Evolutionary conservation across 2,113 vertebrate genomes (phyloP).

Genomic region (Heloderma charlesbogerti): DNA sequence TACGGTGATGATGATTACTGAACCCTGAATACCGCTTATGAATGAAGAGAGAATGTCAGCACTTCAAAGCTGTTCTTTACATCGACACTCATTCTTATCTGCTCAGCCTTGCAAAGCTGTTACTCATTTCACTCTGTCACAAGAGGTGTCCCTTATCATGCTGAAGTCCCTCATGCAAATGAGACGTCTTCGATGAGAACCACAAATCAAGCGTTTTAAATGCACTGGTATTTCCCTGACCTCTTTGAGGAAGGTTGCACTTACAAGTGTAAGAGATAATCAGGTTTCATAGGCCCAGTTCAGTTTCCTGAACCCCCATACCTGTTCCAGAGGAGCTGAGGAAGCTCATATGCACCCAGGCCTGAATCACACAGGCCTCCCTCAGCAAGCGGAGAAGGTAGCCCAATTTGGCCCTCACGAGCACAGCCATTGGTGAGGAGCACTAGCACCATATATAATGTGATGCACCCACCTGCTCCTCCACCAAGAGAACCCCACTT

Average conservation of each 20-base stretch:
- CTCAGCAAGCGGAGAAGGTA: background rate
- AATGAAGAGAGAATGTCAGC: background rate
- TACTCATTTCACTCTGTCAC: constrained; percentile 5
- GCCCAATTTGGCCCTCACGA: background rate
- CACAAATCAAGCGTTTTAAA: constrained; percentile 14
- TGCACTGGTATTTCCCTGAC: constrained; percentile 22
- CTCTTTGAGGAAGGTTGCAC: background rate
- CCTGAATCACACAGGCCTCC: background rate
- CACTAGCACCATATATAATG: background rate
- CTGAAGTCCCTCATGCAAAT: constrained; percentile 22
- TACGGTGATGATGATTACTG: background rate
- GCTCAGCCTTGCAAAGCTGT: constrained; percentile 6
- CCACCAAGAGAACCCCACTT: background rate
- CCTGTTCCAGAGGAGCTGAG: background rate
- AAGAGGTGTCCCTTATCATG: background rate
- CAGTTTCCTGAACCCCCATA: background rate
- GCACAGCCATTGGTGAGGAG: background rate
- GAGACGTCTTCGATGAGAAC: background rate
- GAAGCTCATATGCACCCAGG: background rate
- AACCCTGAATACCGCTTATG: background rate
- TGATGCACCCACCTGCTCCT: background rate
- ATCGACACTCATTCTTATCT: background rate
- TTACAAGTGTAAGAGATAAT: background rate
- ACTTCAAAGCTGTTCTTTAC: background rate
- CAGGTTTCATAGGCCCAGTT: background rate